Conservation (phyloP, 2,888 invertebrate genomes). For the Hypomecis punctinalis region DNA sequence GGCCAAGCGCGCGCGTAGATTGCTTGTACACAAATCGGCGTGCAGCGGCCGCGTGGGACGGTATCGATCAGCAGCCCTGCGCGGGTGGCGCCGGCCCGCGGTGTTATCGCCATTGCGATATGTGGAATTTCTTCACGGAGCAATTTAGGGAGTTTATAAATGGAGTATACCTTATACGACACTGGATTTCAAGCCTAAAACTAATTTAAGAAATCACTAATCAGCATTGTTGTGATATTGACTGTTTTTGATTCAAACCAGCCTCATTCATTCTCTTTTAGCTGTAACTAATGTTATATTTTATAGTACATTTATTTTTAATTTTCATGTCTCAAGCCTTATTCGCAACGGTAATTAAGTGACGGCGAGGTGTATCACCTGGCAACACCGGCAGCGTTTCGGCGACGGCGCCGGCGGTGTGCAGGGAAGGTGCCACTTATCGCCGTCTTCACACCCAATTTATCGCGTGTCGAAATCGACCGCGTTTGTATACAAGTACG, state of each 20-base stretch:
- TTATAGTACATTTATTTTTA: neutral
- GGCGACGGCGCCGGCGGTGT: constrained; percentile 29
- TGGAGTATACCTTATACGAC: neutral
- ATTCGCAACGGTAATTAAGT: constrained; percentile 1
- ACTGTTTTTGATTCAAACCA: neutral
- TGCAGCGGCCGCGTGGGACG: constrained; percentile 57
- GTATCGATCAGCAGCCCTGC: constrained; percentile 60
- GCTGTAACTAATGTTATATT: neutral
- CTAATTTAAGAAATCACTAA: neutral
- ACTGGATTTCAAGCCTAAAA: neutral
- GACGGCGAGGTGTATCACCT: neutral
- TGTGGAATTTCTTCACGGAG: constrained; percentile 15
- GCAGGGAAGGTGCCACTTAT: constrained; percentile 70
- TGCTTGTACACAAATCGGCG: constrained; percentile 60
- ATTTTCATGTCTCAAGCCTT: neutral
- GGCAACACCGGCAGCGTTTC: constrained; percentile 16
- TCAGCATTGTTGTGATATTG: neutral
- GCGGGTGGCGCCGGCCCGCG: constrained; percentile 31
- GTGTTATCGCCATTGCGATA: constrained; percentile 36
- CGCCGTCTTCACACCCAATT: constrained; percentile 81
- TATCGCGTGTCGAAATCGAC: constrained; percentile 76
- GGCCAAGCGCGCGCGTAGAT: constrained; percentile 27
- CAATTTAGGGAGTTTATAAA: neutral
- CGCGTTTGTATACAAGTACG: constrained; percentile 63
- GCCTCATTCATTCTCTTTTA: neutral